phyloP scores from a whole-genome alignment of 2,797 vertebrate species.

The Sciaenops ocellatus region DNA sequence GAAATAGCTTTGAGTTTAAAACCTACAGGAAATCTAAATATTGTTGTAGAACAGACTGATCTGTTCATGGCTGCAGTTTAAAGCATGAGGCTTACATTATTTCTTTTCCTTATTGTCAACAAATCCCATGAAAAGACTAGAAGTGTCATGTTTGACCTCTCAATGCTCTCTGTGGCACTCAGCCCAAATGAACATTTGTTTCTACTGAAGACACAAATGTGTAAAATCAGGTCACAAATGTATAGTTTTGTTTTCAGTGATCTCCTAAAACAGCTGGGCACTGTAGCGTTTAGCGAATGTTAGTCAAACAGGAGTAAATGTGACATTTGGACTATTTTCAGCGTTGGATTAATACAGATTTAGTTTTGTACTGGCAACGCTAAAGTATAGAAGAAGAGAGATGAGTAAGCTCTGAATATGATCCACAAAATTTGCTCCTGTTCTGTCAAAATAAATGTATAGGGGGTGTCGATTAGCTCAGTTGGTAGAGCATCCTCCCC shows the following conservation, averaged over 20 bases:
- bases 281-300: neutral
- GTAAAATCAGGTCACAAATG: neutral
- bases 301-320: neutral
- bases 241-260: neutral
- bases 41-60: neutral
- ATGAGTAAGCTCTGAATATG: too few species aligned
- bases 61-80: neutral
- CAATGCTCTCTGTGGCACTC: neutral
- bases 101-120: neutral
- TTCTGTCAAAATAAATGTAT: too few species aligned
- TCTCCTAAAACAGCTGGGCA: neutral
- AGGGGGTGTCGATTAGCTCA: too few species aligned
- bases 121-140: neutral
- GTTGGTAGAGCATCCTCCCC: too few species aligned
- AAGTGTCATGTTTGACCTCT: neutral
- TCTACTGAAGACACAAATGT: neutral
- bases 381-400: too few species aligned
- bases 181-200: neutral
- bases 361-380: too few species aligned
- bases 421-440: neutral
- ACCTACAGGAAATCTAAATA: neutral
- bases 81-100: neutral
- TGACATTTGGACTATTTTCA: conserved; percentile 8
- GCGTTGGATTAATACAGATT: neutral
- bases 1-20: neutral